Conservation (phyloP, 1,140 invertebrate genomes). For the Tetramorium parvispinum region DNA sequence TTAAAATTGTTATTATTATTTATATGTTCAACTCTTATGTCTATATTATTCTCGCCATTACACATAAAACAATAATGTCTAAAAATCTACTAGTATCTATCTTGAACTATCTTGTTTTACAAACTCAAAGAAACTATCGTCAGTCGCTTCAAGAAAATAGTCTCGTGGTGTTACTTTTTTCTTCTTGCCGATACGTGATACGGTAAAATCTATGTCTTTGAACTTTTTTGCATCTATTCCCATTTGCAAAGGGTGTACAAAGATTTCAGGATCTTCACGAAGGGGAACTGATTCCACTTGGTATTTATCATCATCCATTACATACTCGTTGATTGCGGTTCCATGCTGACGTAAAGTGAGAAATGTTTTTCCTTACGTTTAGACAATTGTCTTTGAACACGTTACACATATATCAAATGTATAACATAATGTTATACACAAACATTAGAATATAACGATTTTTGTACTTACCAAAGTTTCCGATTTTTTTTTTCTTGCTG, state of each 20-base stretch:
- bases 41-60: slow-evolving; percentile 5
- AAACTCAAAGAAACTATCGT: slow-evolving; percentile 50
- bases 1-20: not conserved
- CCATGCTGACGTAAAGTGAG: slow-evolving; percentile 25
- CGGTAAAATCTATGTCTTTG: slow-evolving; percentile 51
- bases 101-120: slow-evolving; percentile 30
- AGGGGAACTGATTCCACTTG: slow-evolving; percentile 37
- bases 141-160: not conserved
- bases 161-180: slow-evolving; percentile 20
- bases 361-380: slow-evolving; percentile 16
- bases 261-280: slow-evolving; percentile 59
- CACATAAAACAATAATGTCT: not conserved
- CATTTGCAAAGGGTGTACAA: slow-evolving; percentile 56
- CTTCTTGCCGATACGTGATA: slow-evolving; percentile 58
- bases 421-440: not conserved
- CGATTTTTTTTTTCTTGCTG: not conserved
- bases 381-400: not conserved
- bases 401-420: slow-evolving; percentile 4
- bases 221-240: slow-evolving; percentile 45
- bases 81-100: not conserved
- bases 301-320: not conserved
- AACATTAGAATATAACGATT: not conserved
- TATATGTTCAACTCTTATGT: slow-evolving; percentile 14
- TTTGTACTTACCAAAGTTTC: not conserved
- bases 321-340: not conserved